Conservation (phyloP, 2,797 vertebrate genomes). For the Chaenodraco wilsoni region DNA sequence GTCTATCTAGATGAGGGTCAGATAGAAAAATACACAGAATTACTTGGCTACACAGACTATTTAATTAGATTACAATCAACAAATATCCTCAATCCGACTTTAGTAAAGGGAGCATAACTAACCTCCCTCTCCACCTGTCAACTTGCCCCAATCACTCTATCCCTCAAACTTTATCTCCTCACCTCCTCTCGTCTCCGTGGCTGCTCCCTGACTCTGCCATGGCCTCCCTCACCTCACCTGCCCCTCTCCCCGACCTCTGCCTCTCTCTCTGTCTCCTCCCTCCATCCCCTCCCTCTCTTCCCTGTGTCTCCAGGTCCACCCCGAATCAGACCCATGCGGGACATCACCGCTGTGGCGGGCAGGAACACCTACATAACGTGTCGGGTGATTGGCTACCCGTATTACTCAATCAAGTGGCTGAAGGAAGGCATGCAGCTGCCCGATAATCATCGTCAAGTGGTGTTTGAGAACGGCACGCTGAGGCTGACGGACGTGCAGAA, state of each 20-base stretch:
- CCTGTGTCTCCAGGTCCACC: slow-evolving; percentile 88
- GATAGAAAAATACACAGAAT: slow-evolving; percentile 15
- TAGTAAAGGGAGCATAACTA: slow-evolving; percentile 75
- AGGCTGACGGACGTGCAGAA: slow-evolving; percentile 98
- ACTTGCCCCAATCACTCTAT: slow-evolving; percentile 76
- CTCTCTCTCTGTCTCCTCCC: slow-evolving; percentile 56
- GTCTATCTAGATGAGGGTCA: slow-evolving; percentile 6
- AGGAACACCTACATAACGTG: slow-evolving; percentile 98
- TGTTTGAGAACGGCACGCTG: slow-evolving; percentile 97
- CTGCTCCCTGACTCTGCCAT: slow-evolving; percentile 66
- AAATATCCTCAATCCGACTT: slow-evolving; percentile 67
- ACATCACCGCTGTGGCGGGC: slow-evolving; percentile 97
- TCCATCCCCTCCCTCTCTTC: slow-evolving; percentile 74
- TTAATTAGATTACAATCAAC: slow-evolving; percentile 52
- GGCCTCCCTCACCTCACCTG: slow-evolving; percentile 70
- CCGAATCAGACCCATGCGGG: slow-evolving; percentile 94
- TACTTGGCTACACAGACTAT: slow-evolving; percentile 43
- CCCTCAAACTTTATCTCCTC: slow-evolving; percentile 74
- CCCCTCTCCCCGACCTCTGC: slow-evolving; percentile 65
- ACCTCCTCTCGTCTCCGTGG: slow-evolving; percentile 52
- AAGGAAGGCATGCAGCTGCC: slow-evolving; percentile 96
- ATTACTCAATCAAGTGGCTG: slow-evolving; percentile 99
- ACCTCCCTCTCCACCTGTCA: slow-evolving; percentile 73
- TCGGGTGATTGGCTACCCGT: slow-evolving; percentile 98
- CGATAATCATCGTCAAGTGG: slow-evolving; percentile 98